Base-by-base conservation (phyloP, 2,888 invertebrate species). In the Argynnis bischoffii region DNA sequence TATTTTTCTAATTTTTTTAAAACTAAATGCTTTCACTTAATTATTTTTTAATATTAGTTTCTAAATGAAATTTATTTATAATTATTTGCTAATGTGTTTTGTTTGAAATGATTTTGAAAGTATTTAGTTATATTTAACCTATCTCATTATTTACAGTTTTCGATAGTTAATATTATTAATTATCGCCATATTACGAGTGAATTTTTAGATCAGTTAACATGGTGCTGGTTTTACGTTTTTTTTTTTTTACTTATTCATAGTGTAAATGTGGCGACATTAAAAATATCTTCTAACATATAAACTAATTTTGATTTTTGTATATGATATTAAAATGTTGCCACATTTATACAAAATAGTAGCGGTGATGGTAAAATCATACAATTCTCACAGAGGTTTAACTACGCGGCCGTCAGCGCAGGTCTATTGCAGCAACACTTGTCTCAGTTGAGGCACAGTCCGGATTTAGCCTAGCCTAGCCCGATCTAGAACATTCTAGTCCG, bases 371-470 rank as follows among this genome's bases (percentile, higher is more conserved):
- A 90, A 85, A 84, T 82, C 83, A 78, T 81, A 81, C 84, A 70
- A 75, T 76, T 87, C 86, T 88, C 89, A 80, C 93, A 93, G 93
- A 91, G 91, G 88, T 92, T 93, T 92, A 92, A 92, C 92, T 93
- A 93, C 90, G 92, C 92, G 83, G 84, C 92, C 76, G 91, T 91
- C 84, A 92, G 82, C 88, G 91, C 92, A 70, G 93, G 93, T 76
- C 88, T 92, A 74, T 89, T 93, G 89, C 93, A 92, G 88, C 92
- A 92, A 81, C 92, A 91, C 81, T 87, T 93, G 85, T 82, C 89
- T 79, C 88, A 90, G 81, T 85, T 92, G 88, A 86, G 90, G 80
- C 89, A 90, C 81, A 81, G 85, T 79, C 81, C 88, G 78, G 90
- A 86, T 78, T 85, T 84, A 75, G 81, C 81, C 74, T 88, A 88